A percentile compares a stretch with the other conserved stretches of the same genome.
Evolutionary conservation across 2,888 invertebrate species (phyloP).

Genomic region (Trichogramma dendrolimi): DNA sequence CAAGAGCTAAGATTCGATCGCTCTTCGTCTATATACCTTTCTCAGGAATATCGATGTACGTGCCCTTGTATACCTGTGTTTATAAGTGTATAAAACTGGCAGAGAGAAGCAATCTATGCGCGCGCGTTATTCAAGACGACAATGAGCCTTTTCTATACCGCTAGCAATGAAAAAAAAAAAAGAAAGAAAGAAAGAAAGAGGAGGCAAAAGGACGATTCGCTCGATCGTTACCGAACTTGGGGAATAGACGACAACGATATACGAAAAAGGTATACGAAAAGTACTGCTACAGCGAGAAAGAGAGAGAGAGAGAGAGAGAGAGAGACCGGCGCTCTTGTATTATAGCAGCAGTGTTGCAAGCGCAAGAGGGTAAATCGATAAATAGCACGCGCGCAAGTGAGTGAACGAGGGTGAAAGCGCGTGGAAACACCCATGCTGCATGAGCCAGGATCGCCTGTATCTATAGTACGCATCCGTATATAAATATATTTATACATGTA

Average conservation of each 20-base stretch:
- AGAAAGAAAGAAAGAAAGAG: too few species aligned
- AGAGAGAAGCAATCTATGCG: constrained; percentile 22
- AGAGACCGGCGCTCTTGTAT: constrained; percentile 18
- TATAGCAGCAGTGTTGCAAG: too few species aligned
- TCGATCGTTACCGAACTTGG: background rate
- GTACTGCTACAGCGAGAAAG: constrained; percentile 3
- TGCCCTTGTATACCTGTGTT: too few species aligned
- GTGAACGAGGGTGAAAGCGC: background rate
- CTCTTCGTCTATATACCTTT: constrained; percentile 12
- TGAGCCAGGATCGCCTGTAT: too few species aligned
- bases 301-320: background rate
- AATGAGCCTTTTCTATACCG: constrained; percentile 17
- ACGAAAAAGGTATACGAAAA: background rate
- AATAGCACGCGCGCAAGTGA: background rate
- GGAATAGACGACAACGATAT: background rate
- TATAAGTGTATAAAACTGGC: too few species aligned
- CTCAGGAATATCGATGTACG: background rate
- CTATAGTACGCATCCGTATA: too few species aligned
- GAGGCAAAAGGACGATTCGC: too few species aligned
- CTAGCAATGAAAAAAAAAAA: too few species aligned
- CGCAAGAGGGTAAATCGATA: background rate
- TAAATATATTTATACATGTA: too few species aligned
- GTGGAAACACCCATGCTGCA: background rate
- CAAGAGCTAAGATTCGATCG: constrained; percentile 16
- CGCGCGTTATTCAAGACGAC: constrained; percentile 28